Evolutionary conservation across 2,888 invertebrate genomes (phyloP), one percentile per base, ranked within the genome.

Genomic region (Mesorhabditis spiculigera): DNA sequence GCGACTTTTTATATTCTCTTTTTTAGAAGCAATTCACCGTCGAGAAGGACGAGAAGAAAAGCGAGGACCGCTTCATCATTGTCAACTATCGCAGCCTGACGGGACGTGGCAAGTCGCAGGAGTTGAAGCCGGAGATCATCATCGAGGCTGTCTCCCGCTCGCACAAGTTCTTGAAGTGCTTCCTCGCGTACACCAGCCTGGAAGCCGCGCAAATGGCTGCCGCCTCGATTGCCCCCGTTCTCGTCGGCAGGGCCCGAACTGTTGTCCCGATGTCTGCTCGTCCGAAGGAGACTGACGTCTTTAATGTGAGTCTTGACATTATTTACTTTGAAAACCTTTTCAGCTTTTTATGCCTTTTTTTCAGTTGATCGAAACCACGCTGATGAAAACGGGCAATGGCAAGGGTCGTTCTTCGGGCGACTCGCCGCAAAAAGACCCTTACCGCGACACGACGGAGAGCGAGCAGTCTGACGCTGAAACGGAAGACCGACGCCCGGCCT

Each of bases 21-120:
- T 50, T 50, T 50, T 50, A 50, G 58, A 50, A 50, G n/a, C 58
- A 50, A 50, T 50, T 50, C 58, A 10, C 58, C 58, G 58, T 50
- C n/a, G 58, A 13, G 10, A 13, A 13, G 8, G 58, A 50, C 2
- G 58, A 50, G n/a, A 50, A 50, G 58, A 50, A 50, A 50, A 28
- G 28, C 28, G 58, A 50, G 10, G 58, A 50, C n/a, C 58, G 58
- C 58, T n/a, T 50, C n/a, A 50, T n/a, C n/a, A n/a, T 50, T 10
- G n/a, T 50, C 58, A 50, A 50, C 58, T 50, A 50, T n/a, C 8
- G 58, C 8, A 50, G 58, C 8, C 58, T 50, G n/a, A 50, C n/a
- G 58, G n/a, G 10, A 10, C 10, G 58, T 13, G 58, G 10, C 58
- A 50, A 50, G 58, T n/a, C 58, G 10, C 58, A 50, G n/a, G 58